Conservation (phyloP, 2,797 vertebrate species). For the Epinephelus awoara region DNA sequence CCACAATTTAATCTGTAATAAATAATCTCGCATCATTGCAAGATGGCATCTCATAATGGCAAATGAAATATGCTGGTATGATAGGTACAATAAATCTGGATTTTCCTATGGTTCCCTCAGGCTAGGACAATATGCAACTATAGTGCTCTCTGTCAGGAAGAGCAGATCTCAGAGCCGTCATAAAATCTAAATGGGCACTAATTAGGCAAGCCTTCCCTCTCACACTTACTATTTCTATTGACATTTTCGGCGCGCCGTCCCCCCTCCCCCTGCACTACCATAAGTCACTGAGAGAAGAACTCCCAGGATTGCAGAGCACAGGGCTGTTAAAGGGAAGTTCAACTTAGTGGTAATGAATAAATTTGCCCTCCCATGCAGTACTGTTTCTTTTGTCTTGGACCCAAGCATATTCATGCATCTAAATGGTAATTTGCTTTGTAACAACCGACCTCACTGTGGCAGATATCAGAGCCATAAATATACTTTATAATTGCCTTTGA, state of each 20-base stretch:
- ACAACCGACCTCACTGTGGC: slow-evolving; percentile 42
- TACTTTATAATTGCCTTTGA: slow-evolving; percentile 53
- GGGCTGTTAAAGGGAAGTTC: slow-evolving; percentile 98
- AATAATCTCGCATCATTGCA: slow-evolving; percentile 99
- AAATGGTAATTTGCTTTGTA: slow-evolving; percentile 77
- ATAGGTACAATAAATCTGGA: slow-evolving; percentile 99
- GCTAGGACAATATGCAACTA: slow-evolving; percentile 99
- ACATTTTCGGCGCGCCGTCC: slow-evolving; percentile 96
- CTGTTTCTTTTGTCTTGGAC: slow-evolving; percentile 90
- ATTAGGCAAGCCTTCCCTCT: slow-evolving; percentile 99
- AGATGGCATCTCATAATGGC: slow-evolving; percentile 99
- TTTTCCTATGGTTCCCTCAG: slow-evolving; percentile 99
- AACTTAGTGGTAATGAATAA: slow-evolving; percentile 98
- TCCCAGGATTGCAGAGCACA: slow-evolving; percentile 93
- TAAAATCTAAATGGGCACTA: slow-evolving; percentile 99
- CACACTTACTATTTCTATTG: slow-evolving; percentile 99
- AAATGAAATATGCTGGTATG: slow-evolving; percentile 99
- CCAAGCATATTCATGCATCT: slow-evolving; percentile 77
- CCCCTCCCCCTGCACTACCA: slow-evolving; percentile 91
- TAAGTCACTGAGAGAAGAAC: slow-evolving; percentile 96
- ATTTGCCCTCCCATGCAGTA: slow-evolving; percentile 93
- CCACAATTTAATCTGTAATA: slow-evolving; percentile 99
- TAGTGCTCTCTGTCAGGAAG: slow-evolving; percentile 99
- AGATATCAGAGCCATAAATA: slow-evolving; percentile 55
- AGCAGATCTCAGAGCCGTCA: slow-evolving; percentile 99